These are phyloP conservation scores for Micropoecilia bifurca DNA, from an alignment of 2,797 vertebrate genomes.

Conservation along the genomic window DNA sequence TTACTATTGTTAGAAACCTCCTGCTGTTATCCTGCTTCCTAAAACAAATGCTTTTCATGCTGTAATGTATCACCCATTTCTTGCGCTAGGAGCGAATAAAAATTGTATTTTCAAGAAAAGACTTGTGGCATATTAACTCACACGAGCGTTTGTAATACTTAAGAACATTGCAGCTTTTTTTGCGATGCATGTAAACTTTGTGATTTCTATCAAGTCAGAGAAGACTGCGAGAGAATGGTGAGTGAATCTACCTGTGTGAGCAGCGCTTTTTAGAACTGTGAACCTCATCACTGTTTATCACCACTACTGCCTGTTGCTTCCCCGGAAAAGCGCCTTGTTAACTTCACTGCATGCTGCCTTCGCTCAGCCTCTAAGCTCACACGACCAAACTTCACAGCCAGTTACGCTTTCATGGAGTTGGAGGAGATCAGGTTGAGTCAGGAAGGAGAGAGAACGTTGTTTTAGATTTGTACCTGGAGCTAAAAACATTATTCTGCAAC, in stretches of 20 bases:
- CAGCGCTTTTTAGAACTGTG: background rate
- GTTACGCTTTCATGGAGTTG: background rate
- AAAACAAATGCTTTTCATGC: background rate
- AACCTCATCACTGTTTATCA: background rate
- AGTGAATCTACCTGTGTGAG: background rate
- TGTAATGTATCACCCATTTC: background rate
- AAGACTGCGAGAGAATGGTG: background rate
- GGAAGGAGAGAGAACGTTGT: background rate
- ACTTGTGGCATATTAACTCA: background rate
- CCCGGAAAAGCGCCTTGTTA: conserved; percentile 4
- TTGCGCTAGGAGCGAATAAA: background rate
- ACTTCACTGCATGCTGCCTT: background rate
- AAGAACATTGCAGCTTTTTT: background rate
- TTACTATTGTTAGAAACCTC: background rate
- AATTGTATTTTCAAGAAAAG: background rate
- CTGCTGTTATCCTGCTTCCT: background rate
- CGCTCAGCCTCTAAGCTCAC: background rate
- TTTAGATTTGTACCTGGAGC: background rate
- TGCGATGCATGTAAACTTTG: background rate
- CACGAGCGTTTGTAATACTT: background rate
- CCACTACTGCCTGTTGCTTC: conserved; percentile 1
- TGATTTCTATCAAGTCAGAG: background rate
- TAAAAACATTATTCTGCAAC: background rate
- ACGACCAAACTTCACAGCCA: background rate
- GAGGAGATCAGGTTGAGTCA: background rate